Evolutionary conservation across 2,888 invertebrate species (phyloP), one percentile per base, ranked within the genome.

Genomic region (Acronicta aceris): DNA sequence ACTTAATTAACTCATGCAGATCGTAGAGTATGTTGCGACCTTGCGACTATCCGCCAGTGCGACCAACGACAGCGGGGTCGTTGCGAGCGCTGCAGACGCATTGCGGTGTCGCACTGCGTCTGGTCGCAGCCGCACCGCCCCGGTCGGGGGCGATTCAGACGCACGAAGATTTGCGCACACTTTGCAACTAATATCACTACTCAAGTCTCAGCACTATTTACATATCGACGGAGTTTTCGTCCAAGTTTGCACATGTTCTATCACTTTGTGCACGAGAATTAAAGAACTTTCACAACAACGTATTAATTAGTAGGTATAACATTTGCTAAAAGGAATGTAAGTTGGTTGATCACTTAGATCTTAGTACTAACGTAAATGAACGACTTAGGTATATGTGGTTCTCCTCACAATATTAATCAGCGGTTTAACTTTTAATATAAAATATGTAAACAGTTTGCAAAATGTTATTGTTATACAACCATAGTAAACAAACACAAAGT

Each of bases 101-200:
- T 48, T 81, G 81, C 80, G 78, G 77, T 75, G 68, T 52, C 81
- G 81, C 83, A 81, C 13, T 79, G 76, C 52, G 42, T 13, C 52
- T 12, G 40, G 30, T 41, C 42, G 30, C 16, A 3, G 13, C 36
- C 15, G 38, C 79, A 76, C 30, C n/a, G 33, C 42, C 7, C 10
- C 10, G 13, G n/a, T n/a, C n/a, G n/a, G n/a, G n/a, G n/a, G n/a
- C n/a, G 12, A 36, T 40, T 8, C 13, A 21, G 27, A 38, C 33
- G 38, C 40, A 16, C 4, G 27, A 50, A 8, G 51, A 47, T 4
- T 25, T 15, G 33, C 48, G 30, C 16, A 21, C 25, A 53, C 50
- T 50, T 38, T 5, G 38, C 50, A 36, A 54, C 73, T 58, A 51
- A 66, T 59, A 66, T 47, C 47, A 15, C 21, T 33, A 9, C 13